Evolutionary conservation across 2,113 vertebrate genomes (phyloP), one percentile per base, ranked within the genome.

Genomic region (Serilophus lunatus): DNA sequence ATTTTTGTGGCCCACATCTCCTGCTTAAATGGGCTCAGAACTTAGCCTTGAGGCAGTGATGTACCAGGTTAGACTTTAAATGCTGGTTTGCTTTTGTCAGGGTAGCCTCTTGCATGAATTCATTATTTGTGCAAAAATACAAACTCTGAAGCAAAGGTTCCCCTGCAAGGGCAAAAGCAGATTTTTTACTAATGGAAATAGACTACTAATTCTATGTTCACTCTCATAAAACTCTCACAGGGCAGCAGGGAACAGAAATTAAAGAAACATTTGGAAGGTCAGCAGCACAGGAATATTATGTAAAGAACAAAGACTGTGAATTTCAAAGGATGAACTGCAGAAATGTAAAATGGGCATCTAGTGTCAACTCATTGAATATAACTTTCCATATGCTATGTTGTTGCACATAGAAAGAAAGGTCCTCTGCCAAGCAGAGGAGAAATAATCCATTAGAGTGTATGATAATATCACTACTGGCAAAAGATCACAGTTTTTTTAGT

Each of bases 161-260:
- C 81, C 49, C 89, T 92, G 84, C 94, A 98, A 98, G 97, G 97
- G 92, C 97, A 97, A 96, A 97, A 92, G 49, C 81, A 98, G 96
- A 98, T 98, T 98, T 98, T 98, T 77, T 97, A 97, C 94, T 95
- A 93, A 97, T 97, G 25, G 65, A 97, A 98, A 97, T 95, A 85
- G 91, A 93, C 95, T 97, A 97, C 96, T 97, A 97, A 97, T 98
- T 98, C 95, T 96, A 92, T 96, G 95, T 96, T 97, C 95, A 92
- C 70, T 92, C 96, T 97, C 97, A 96, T 98, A 98, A 98, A 98
- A 97, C 95, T 97, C 95, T 94, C 75, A 38, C 78, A 89, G 81
- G 97, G 92, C 65, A 92, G 88, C 79, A 95, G 60, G 77, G 92
- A 92, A 93, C 75, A 95, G 95, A 97, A 97, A 97, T 98, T 97